These are phyloP conservation scores for Clupea harengus DNA, from an alignment of 2,113 vertebrate genomes.

Conservation along the genomic window DNA sequence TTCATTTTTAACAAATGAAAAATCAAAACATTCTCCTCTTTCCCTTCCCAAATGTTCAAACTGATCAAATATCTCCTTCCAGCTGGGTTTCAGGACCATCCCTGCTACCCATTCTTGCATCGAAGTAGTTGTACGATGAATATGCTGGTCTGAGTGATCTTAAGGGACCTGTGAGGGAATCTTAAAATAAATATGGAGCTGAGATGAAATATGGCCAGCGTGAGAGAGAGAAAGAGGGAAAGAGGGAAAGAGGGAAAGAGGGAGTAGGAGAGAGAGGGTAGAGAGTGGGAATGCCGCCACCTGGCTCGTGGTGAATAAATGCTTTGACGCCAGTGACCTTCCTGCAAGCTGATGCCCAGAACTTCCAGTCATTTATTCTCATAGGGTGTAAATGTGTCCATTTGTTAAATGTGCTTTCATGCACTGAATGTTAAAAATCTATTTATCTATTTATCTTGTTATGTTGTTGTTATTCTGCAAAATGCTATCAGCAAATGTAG, in stretches of 20 bases:
- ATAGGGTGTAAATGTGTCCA: not conserved
- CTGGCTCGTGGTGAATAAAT: not conserved
- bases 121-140: not conserved
- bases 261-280: not conserved
- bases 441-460: not conserved
- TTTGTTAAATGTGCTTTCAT: not conserved
- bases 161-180: not conserved
- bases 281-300: constrained; percentile 32
- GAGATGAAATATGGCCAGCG: not conserved
- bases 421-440: not conserved
- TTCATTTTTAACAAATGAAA: no score
- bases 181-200: constrained; percentile 42
- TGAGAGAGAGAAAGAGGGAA: no score
- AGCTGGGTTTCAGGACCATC: not conserved
- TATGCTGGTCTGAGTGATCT: not conserved
- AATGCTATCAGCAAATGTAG: not conserved
- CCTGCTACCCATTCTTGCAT: not conserved
- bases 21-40: no score
- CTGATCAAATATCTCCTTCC: not conserved
- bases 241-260: not conserved
- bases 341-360: not conserved
- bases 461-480: not conserved
- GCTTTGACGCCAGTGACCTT: constrained; percentile 25
- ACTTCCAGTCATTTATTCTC: not conserved
- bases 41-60: no score